Percentiles rank a stretch among this genome's conserved stretches.
These are phyloP conservation scores for Mythimna albipuncta DNA, from an alignment of 2,888 invertebrate genomes.

Conservation along the genomic window DNA sequence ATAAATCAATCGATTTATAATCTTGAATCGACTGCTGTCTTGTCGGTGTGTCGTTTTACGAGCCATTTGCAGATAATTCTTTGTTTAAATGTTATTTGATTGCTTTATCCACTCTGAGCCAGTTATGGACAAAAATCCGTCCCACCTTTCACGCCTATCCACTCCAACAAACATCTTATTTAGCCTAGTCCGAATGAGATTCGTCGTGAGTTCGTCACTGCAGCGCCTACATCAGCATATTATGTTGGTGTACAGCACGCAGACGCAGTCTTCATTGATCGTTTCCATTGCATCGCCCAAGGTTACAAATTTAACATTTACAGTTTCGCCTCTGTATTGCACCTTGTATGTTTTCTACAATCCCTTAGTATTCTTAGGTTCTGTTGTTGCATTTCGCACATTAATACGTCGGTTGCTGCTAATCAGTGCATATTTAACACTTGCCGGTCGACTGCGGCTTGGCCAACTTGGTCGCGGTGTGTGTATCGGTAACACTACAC, in stretches of 20 bases:
- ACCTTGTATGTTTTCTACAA: conserved; percentile 12
- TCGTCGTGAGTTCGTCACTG: conserved; percentile 12
- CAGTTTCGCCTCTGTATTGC: conserved; percentile 24
- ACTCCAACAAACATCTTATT: neutral
- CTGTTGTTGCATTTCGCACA: conserved; percentile 46
- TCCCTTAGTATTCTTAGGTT: conserved; percentile 21
- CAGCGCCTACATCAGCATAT: conserved; percentile 26
- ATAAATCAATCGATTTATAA: conserved; percentile 1
- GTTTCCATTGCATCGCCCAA: conserved; percentile 52
- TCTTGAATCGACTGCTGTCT: conserved; percentile 2
- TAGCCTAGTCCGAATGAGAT: neutral
- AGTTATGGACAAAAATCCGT: neutral
- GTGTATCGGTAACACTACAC: conserved; percentile 56
- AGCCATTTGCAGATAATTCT: neutral
- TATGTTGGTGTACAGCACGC: conserved; percentile 42
- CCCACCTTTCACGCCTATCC: neutral
- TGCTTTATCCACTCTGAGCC: neutral
- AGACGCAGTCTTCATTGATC: conserved; percentile 58
- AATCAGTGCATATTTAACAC: conserved; percentile 70
- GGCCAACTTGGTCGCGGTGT: conserved; percentile 59
- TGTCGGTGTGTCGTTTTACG: neutral
- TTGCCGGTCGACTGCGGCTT: conserved; percentile 66
- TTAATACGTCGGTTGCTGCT: conserved; percentile 63
- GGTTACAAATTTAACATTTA: conserved; percentile 37
- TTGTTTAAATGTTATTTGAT: neutral